These are phyloP conservation scores for Tetrax tetrax DNA, from an alignment of 2,113 vertebrate species.

Conservation along the genomic window DNA sequence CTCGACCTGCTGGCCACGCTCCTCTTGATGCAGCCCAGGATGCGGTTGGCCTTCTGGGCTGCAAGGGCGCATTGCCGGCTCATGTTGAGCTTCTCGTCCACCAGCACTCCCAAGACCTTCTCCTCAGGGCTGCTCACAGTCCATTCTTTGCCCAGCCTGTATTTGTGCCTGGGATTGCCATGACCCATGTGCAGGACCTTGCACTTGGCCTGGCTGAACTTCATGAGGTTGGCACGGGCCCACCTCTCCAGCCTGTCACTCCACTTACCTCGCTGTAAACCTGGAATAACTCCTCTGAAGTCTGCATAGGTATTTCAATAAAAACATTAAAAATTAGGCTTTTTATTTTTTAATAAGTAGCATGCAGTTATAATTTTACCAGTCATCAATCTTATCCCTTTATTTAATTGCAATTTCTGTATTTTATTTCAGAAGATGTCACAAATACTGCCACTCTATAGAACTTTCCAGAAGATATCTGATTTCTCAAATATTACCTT, in stretches of 20 bases:
- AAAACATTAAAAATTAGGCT: background rate
- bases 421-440: background rate
- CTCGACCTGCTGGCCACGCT: too few species aligned
- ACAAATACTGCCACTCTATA: background rate
- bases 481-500: constrained; percentile 39
- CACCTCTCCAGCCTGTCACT: background rate
- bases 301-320: background rate
- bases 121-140: too few species aligned
- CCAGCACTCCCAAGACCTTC: too few species aligned
- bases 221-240: too few species aligned
- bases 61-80: too few species aligned
- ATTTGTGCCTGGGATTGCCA: too few species aligned
- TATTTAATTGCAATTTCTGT: background rate
- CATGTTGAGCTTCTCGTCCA: too few species aligned
- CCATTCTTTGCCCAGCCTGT: too few species aligned
- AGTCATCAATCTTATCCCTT: background rate
- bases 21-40: too few species aligned
- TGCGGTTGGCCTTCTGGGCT: too few species aligned
- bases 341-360: background rate
- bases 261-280: background rate
- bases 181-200: too few species aligned
- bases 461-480: background rate
- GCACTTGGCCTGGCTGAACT: too few species aligned
- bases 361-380: background rate
- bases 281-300: background rate